Percentiles rank a stretch among this genome's conserved stretches.
These are phyloP conservation scores for Orchesella flavescens DNA, from an alignment of 2,888 invertebrate species.

Conservation along the genomic window DNA sequence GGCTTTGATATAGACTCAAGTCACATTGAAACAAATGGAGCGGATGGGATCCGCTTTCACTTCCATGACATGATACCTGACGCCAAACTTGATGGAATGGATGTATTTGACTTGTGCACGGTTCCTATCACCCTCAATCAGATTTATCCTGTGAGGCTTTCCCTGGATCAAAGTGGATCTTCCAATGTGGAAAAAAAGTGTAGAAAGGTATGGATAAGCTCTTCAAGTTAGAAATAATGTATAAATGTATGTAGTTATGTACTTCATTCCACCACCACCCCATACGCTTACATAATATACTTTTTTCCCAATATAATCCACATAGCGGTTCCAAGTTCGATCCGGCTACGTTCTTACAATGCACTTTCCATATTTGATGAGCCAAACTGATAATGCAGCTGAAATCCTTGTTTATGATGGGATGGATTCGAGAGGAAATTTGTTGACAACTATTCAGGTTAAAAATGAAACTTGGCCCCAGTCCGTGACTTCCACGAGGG, in stretches of 20 bases:
- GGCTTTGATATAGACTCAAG: slow-evolving; percentile 86
- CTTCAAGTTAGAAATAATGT: background rate
- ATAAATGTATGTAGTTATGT: too few species aligned
- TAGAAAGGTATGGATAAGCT: slow-evolving; percentile 77
- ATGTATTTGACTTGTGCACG: slow-evolving; percentile 89
- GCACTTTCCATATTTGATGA: slow-evolving; percentile 87
- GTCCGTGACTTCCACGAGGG: slow-evolving; percentile 86
- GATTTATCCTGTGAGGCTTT: slow-evolving; percentile 89
- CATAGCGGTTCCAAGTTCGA: slow-evolving; percentile 74
- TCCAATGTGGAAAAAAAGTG: slow-evolving; percentile 83
- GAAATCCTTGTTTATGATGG: slow-evolving; percentile 87
- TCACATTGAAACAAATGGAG: slow-evolving; percentile 87
- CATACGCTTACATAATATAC: too few species aligned
- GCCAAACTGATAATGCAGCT: slow-evolving; percentile 79
- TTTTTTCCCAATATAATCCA: background rate
- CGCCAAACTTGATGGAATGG: slow-evolving; percentile 81
- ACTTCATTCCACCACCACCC: too few species aligned
- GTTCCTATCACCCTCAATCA: slow-evolving; percentile 88
- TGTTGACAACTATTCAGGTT: slow-evolving; percentile 83
- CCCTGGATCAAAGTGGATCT: slow-evolving; percentile 85
- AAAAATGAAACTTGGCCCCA: slow-evolving; percentile 91
- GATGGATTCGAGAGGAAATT: slow-evolving; percentile 80
- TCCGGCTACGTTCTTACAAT: slow-evolving; percentile 88
- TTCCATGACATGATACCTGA: slow-evolving; percentile 84
- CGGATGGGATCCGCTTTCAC: slow-evolving; percentile 91